Evolutionary conservation across 92 coral and sea anemone genomes (phyloP).

Genomic region (Metridium senile): DNA sequence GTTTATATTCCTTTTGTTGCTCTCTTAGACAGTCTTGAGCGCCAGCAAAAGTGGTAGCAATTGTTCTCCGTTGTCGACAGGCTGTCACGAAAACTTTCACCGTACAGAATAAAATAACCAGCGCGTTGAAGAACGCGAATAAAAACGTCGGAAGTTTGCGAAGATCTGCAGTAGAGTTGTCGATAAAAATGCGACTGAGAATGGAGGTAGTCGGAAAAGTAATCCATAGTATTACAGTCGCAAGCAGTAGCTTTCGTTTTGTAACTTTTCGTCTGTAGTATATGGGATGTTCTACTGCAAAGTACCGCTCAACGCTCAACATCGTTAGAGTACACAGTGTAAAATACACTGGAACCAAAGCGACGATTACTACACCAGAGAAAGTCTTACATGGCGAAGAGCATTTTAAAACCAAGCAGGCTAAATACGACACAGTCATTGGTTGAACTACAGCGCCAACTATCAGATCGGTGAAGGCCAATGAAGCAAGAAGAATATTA

Average conservation of each 20-base stretch:
- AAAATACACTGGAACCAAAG: background rate
- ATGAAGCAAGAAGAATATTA: constrained; percentile 1
- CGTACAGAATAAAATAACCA: background rate
- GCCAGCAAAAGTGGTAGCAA: background rate
- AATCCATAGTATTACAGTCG: background rate
- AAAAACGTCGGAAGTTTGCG: background rate
- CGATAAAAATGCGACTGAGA: background rate
- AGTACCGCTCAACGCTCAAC: constrained; percentile 9
- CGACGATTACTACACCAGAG: background rate
- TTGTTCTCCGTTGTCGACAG: background rate
- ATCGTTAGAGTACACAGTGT: background rate
- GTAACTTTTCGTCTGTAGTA: background rate
- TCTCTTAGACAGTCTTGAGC: background rate
- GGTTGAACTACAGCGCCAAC: constrained; percentile 14
- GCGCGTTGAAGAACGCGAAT: background rate
- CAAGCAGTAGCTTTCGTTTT: background rate
- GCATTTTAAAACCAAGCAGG: background rate
- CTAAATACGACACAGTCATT: background rate
- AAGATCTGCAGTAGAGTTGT: background rate
- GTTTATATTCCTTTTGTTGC: constrained; percentile 5
- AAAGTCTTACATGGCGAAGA: background rate
- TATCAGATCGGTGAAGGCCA: constrained; percentile 10
- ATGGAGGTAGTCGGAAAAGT: background rate
- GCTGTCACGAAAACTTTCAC: constrained; percentile 3
- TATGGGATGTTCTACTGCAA: background rate